These are phyloP conservation scores for Mastomys natalensis DNA, from an alignment of 2,113 vertebrate species.

Conservation along the genomic window DNA sequence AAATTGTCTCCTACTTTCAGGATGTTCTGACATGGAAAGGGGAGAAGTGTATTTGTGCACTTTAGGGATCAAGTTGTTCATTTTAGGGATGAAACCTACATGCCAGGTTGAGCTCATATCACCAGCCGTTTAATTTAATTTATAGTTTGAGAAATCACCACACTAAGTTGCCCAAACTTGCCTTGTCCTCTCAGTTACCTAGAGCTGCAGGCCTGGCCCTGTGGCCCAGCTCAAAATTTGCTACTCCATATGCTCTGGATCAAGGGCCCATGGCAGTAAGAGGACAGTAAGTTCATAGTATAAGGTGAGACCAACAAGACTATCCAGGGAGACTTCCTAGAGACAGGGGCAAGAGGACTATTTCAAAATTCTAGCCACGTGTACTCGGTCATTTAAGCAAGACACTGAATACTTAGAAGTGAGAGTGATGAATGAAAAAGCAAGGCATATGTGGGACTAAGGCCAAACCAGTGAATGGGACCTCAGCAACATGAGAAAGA, in stretches of 20 bases:
- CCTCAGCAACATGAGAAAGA: not conserved
- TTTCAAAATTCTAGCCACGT: not conserved
- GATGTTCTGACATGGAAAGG: not conserved
- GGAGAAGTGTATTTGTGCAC: not conserved
- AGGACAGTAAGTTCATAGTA: not conserved
- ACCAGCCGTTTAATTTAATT: not conserved
- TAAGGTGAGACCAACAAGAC: not conserved
- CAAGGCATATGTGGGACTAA: not conserved
- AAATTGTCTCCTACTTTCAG: not conserved
- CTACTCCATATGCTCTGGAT: not conserved
- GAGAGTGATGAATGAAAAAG: not conserved
- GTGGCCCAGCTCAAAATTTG: not conserved
- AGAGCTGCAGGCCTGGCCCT: not conserved
- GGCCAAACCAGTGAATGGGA: not conserved
- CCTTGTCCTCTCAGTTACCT: not conserved
- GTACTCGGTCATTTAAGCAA: not conserved
- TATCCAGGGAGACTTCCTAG: not conserved
- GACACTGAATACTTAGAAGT: not conserved
- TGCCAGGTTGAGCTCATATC: not conserved
- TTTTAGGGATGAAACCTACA: not conserved
- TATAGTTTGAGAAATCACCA: not conserved
- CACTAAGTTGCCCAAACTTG: not conserved
- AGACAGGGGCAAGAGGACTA: not conserved
- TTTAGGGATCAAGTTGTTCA: too few species aligned
- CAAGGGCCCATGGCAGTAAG: not conserved